A percentile compares a stretch with the other conserved stretches of the same genome.
Conservation (phyloP, 2,797 vertebrate genomes). For the Sphenodon punctatus region DNA sequence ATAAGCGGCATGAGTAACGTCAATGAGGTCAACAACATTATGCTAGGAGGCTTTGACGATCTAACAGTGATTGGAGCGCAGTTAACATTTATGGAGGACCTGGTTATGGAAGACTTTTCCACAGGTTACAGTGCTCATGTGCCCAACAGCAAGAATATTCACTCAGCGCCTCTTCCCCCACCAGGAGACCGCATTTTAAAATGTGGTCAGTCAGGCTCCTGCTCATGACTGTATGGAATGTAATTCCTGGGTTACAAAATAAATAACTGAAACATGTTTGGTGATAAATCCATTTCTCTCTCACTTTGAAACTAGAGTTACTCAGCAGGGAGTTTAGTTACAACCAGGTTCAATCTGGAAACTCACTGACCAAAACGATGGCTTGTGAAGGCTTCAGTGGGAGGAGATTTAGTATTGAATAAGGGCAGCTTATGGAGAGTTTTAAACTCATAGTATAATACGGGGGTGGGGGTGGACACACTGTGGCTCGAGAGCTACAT, state of each 20-base stretch:
- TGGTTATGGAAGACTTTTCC: constrained; percentile 20
- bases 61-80: constrained; percentile 1
- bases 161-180: neutral
- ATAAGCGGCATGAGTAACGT: constrained; percentile 8
- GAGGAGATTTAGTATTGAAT: too few relatives aligned
- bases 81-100: constrained; percentile 7
- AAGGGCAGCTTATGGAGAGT: too few relatives aligned
- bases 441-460: too few relatives aligned
- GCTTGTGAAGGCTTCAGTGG: neutral
- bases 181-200: constrained; percentile 3
- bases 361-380: neutral
- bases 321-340: neutral
- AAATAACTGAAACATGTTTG: constrained; percentile 11
- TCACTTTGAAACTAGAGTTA: constrained; percentile 1
- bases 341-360: neutral
- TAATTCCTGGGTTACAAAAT: neutral
- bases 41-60: neutral
- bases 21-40: too few relatives aligned
- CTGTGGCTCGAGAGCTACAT: too few relatives aligned
- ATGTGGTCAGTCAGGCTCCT: constrained; percentile 27
- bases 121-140: constrained; percentile 25
- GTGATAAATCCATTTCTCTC: constrained; percentile 19
- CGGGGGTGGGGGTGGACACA: too few relatives aligned
- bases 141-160: constrained; percentile 31
- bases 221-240: neutral